Conservation (phyloP, 2,888 invertebrate genomes). For the Busseola fusca region DNA sequence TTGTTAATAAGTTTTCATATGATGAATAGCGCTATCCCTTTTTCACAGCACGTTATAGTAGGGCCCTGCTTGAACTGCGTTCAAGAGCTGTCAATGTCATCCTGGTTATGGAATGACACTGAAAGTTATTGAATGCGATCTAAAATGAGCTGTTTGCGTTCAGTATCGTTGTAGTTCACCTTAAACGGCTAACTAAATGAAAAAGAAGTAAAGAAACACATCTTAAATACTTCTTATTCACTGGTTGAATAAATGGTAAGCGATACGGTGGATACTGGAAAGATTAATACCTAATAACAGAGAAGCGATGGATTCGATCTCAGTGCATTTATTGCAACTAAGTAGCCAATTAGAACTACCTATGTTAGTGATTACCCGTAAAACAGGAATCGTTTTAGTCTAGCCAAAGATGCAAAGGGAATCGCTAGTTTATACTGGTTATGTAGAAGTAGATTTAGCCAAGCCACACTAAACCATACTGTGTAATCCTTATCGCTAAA, state of each 20-base stretch:
- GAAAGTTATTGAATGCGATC: no score
- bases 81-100: background rate
- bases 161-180: background rate
- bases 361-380: slow-evolving; percentile 17
- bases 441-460: background rate
- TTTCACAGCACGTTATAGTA: no score
- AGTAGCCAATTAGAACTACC: slow-evolving; percentile 41
- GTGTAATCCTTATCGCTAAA: background rate
- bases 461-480: background rate
- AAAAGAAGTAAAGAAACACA: slow-evolving; percentile 2
- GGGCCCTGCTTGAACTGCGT: no score
- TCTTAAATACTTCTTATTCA: background rate
- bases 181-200: background rate
- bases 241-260: slow-evolving; percentile 39
- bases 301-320: slow-evolving; percentile 16
- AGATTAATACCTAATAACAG: slow-evolving; percentile 54
- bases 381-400: slow-evolving; percentile 1
- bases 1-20: no score
- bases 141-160: background rate
- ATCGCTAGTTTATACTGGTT: background rate
- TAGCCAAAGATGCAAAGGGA: background rate
- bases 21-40: no score
- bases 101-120: background rate
- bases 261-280: slow-evolving; percentile 20
- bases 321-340: slow-evolving; percentile 38